Conservation (phyloP, 2,113 vertebrate genomes). For the Trichechus manatus region DNA sequence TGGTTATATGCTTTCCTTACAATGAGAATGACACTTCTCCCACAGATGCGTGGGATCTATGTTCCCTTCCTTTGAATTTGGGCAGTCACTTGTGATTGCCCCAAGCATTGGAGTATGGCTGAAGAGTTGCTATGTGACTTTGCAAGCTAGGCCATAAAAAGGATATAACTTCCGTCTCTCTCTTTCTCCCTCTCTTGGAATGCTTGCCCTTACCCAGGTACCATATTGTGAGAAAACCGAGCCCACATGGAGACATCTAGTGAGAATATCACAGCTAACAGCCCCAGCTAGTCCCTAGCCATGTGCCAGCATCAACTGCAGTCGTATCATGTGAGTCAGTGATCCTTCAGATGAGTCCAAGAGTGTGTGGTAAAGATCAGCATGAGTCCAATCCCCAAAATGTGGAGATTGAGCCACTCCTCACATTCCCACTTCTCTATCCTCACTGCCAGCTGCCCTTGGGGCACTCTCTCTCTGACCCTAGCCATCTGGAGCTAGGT, state of each 20-base stretch:
- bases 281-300: background rate
- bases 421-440: too few species aligned
- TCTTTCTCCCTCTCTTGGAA: background rate
- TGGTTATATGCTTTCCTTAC: background rate
- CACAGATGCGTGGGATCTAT: background rate
- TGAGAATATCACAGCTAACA: background rate
- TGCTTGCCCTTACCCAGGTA: background rate
- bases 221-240: background rate
- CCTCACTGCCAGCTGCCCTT: too few species aligned
- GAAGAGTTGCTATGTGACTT: background rate
- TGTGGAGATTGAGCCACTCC: too few species aligned
- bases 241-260: background rate
- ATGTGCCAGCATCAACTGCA: background rate
- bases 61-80: background rate
- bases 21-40: background rate
- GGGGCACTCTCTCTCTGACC: too few species aligned
- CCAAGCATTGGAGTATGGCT: background rate
- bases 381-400: too few species aligned
- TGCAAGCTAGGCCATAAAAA: background rate
- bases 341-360: background rate
- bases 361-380: too few species aligned
- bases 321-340: background rate
- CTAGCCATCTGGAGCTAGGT: too few species aligned
- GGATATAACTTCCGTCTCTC: background rate
- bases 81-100: background rate